Evolutionary conservation across 1,140 invertebrate species (phyloP).

Genomic region (Hydropsyche tenuis): DNA sequence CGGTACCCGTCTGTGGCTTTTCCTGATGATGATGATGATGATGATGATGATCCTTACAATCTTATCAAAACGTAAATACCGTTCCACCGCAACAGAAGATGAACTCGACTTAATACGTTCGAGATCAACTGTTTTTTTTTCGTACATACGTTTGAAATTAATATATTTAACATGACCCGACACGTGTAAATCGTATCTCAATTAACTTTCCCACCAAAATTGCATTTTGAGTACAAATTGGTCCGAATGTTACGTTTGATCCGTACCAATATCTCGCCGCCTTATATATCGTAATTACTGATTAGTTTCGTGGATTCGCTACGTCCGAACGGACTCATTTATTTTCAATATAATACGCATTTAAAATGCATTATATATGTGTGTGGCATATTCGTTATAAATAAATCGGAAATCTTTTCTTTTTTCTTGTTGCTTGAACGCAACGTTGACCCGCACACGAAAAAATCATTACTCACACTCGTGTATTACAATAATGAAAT

Average conservation of each 20-base stretch:
- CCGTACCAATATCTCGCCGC: background rate
- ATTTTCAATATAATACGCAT: too few relatives aligned
- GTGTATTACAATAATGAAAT: background rate
- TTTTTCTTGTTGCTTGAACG: background rate
- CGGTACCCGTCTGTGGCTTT: background rate
- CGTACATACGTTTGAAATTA: background rate
- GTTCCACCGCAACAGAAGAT: too few relatives aligned
- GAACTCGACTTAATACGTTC: conserved; percentile 1
- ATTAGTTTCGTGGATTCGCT: conserved; percentile 34
- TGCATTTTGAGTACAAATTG: background rate
- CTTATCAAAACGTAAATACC: conserved; percentile 39
- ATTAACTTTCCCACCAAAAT: background rate
- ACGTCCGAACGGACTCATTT: conserved; percentile 1
- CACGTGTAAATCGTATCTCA: too few relatives aligned
- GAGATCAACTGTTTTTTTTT: background rate
- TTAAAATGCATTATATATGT: too few relatives aligned
- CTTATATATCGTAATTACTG: conserved; percentile 27
- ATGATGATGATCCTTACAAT: conserved; percentile 17
- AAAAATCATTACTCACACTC: background rate
- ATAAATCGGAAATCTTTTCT: conserved; percentile 5
- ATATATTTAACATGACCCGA: too few relatives aligned
- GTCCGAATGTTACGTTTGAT: too few relatives aligned
- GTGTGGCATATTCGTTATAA: background rate
- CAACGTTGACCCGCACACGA: background rate
- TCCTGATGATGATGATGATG: conserved; percentile 11